phyloP scores from a whole-genome alignment of 2,113 vertebrate genomes.

The Coturnix japonica region DNA sequence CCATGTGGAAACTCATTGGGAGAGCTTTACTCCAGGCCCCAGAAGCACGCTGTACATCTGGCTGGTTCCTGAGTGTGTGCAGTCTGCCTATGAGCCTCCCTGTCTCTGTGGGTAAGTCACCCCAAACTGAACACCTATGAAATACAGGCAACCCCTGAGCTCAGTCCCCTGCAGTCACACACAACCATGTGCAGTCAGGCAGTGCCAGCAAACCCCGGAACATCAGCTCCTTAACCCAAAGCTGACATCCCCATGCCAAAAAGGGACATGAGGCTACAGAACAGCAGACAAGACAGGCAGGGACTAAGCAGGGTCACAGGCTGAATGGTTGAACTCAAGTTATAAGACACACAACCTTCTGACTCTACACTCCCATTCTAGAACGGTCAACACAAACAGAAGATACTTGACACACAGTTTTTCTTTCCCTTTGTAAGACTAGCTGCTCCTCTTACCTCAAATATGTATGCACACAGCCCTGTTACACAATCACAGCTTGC shows the following conservation, averaged over 20 bases:
- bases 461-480: neutral
- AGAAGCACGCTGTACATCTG: neutral
- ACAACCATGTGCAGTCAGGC: rapidly evolving
- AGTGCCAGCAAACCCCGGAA: neutral
- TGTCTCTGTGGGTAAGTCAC: neutral
- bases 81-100: rapidly evolving
- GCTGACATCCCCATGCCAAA: rapidly evolving
- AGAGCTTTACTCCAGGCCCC: neutral
- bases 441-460: neutral
- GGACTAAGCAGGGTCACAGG: neutral
- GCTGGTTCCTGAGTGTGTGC: rapidly evolving
- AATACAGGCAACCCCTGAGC: neutral
- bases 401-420: neutral
- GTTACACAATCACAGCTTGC: conserved; percentile 55
- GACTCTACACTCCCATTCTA: neutral
- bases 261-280: neutral
- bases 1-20: rapidly evolving
- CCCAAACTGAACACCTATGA: neutral
- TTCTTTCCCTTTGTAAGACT: neutral
- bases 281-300: neutral
- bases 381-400: neutral
- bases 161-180: neutral
- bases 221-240: neutral
- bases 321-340: neutral
- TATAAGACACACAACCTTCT: neutral